Conservation (phyloP, 2,888 invertebrate genomes). For the Caenorhabditis becei region DNA sequence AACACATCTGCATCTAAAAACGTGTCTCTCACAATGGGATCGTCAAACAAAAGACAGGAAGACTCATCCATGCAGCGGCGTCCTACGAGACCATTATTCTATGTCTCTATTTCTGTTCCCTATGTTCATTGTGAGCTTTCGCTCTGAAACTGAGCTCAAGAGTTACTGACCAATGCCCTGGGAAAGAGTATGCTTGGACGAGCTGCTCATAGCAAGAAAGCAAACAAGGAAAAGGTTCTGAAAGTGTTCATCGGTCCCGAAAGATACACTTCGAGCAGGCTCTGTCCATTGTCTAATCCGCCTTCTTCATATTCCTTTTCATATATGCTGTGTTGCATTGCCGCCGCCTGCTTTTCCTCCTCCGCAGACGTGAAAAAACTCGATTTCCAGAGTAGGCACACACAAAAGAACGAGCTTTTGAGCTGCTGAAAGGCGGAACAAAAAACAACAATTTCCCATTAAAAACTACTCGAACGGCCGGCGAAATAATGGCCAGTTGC, state of each 20-base stretch:
- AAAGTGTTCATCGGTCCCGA: background rate
- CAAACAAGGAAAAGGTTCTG: background rate
- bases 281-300: background rate
- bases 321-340: background rate
- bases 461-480: conserved; percentile 4
- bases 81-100: no score
- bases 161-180: no score
- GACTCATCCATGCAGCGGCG: no score
- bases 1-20: no score
- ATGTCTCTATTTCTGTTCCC: no score
- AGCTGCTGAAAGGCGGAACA: background rate
- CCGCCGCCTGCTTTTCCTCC: background rate
- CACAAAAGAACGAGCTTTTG: conserved; percentile 6
- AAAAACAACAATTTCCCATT: conserved; percentile 16
- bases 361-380: conserved; percentile 5
- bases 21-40: no score
- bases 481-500: background rate
- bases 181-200: background rate
- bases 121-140: no score
- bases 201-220: background rate
- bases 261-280: background rate
- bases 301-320: conserved; percentile 3
- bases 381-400: conserved; percentile 1
- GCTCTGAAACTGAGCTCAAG: no score
- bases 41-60: no score